phyloP scores from a whole-genome alignment of 2,888 invertebrate genomes.

The Altica lythri region DNA sequence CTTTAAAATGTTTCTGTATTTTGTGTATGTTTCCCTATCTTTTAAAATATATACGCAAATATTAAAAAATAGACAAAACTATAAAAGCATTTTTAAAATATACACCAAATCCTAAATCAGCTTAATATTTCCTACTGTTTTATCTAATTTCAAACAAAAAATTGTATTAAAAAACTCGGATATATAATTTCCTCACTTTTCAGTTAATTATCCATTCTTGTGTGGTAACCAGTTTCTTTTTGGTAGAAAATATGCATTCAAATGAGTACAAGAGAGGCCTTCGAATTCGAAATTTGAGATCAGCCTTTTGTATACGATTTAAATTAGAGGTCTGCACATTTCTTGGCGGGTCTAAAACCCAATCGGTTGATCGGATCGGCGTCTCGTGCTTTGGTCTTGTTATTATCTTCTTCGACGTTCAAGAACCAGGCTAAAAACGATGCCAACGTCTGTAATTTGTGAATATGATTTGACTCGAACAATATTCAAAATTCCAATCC shows the following conservation, averaged over 20 bases:
- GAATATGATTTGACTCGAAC: conserved; percentile 21
- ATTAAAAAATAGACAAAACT: no score
- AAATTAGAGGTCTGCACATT: conserved; percentile 24
- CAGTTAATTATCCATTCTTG: no score
- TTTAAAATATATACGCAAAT: no score
- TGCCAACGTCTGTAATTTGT: conserved; percentile 22
- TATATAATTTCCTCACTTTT: no score
- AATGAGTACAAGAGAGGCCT: conserved; percentile 16
- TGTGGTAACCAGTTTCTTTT: conserved; percentile 10
- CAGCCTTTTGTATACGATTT: conserved; percentile 23
- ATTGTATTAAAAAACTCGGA: no score
- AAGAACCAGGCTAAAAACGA: conserved; percentile 22
- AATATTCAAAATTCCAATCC: conserved; percentile 13
- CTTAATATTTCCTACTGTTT: no score
- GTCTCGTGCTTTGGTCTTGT: conserved; percentile 20
- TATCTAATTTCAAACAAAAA: no score
- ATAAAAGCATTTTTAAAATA: no score
- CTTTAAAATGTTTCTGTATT: no score
- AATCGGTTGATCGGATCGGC: conserved; percentile 12
- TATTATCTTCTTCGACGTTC: conserved; percentile 16
- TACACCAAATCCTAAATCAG: no score
- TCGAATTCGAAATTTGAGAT: conserved; percentile 23
- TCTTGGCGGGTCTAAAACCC: not conserved
- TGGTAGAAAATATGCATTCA: conserved; percentile 19
- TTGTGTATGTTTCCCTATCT: no score